These are phyloP conservation scores for Mesochorus sp. DNA, from an alignment of 2,888 invertebrate species.

Conservation along the genomic window DNA sequence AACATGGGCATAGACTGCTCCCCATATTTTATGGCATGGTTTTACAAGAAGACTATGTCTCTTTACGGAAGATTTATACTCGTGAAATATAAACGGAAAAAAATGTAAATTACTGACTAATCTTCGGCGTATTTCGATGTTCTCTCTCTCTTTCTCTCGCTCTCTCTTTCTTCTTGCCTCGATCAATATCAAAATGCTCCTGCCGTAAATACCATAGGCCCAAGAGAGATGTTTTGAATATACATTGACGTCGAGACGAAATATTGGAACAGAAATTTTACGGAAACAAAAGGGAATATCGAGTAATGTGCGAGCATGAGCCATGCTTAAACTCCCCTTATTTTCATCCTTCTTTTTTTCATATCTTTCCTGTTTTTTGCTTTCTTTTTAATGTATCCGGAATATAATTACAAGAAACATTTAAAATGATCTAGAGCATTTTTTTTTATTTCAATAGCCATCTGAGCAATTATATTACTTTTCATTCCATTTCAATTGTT, in stretches of 20 bases:
- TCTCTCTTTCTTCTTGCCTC: neutral
- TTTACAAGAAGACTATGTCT: too few relatives aligned
- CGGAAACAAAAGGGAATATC: neutral
- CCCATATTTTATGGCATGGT: too few relatives aligned
- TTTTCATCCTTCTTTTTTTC: neutral
- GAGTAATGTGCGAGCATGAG: too few relatives aligned
- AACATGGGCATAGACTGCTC: too few relatives aligned
- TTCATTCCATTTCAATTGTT: conserved; percentile 60
- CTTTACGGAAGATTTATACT: conserved; percentile 71
- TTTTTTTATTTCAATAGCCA: neutral
- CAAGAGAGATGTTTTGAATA: too few relatives aligned
- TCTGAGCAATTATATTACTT: too few relatives aligned
- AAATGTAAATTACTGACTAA: conserved; percentile 60
- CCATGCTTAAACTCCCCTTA: neutral
- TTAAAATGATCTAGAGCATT: neutral
- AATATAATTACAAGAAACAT: neutral
- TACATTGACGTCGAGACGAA: too few relatives aligned
- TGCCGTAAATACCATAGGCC: too few relatives aligned
- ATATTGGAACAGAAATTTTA: too few relatives aligned
- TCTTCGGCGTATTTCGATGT: neutral
- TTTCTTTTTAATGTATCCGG: neutral
- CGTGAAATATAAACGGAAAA: conserved; percentile 71
- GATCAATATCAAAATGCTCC: too few relatives aligned
- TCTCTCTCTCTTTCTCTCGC: neutral
- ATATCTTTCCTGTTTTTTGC: neutral